phyloP scores from a whole-genome alignment of 2,888 invertebrate genomes.

The Malacosoma neustria region DNA sequence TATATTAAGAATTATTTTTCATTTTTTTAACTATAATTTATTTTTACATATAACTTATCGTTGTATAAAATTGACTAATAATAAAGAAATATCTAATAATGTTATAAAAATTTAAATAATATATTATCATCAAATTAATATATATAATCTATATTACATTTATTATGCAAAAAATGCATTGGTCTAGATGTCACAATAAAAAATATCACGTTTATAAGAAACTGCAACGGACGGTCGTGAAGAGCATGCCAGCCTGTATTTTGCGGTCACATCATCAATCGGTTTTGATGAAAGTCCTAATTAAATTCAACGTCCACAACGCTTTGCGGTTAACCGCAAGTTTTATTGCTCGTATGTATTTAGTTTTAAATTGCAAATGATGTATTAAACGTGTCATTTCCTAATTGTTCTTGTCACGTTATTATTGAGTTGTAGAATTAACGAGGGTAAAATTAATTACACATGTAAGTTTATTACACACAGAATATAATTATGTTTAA shows the following conservation, averaged over 20 bases:
- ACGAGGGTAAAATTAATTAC: not conserved
- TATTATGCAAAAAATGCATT: no score
- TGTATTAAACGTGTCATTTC: conserved; percentile 14
- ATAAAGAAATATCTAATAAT: no score
- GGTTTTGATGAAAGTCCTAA: conserved; percentile 28
- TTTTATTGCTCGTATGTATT: conserved; percentile 31
- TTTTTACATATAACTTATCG: no score
- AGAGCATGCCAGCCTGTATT: conserved; percentile 25
- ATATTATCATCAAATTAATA: no score
- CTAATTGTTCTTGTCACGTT: conserved; percentile 13
- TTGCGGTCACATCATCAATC: conserved; percentile 29
- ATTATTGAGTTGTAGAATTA: not conserved
- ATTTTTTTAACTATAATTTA: no score
- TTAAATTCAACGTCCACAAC: conserved; percentile 36
- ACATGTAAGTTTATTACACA: no score
- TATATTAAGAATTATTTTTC: no score
- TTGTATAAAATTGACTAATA: no score
- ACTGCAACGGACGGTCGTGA: conserved; percentile 25
- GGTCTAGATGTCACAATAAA: no score
- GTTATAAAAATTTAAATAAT: no score
- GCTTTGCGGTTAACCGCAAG: conserved; percentile 35
- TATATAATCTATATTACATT: no score
- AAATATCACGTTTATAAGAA: conserved; percentile 22
- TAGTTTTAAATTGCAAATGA: conserved; percentile 23
- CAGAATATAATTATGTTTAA: not conserved